These are phyloP conservation scores for Melanotaenia boesemani DNA, from an alignment of 2,797 vertebrate species.

Conservation along the genomic window DNA sequence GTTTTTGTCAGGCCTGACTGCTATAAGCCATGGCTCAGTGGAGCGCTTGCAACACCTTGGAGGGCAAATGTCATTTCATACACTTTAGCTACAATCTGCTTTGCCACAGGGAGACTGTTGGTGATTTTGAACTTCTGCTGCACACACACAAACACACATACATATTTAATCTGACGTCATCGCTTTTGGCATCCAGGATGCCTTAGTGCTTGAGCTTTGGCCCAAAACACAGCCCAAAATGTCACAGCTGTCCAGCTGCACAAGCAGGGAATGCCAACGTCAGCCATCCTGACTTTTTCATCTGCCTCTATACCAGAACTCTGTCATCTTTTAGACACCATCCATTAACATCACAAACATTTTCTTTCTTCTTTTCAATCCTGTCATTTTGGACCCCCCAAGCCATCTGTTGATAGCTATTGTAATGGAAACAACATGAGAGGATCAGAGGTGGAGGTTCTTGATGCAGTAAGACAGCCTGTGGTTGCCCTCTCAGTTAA, in stretches of 20 bases:
- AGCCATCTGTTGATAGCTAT: slow-evolving; percentile 28
- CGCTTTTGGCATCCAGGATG: slow-evolving; percentile 56
- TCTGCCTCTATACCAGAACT: slow-evolving; percentile 39
- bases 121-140: slow-evolving; percentile 55
- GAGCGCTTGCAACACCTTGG: slow-evolving; percentile 50
- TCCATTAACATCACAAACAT: slow-evolving; percentile 17
- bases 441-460: slow-evolving; percentile 42
- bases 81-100: slow-evolving; percentile 51
- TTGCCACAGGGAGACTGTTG: slow-evolving; percentile 55
- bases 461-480: slow-evolving; percentile 33
- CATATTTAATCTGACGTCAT: slow-evolving; percentile 56
- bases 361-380: slow-evolving; percentile 22
- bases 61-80: slow-evolving; percentile 68
- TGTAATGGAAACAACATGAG: slow-evolving; percentile 27
- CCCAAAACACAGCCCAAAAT: slow-evolving; percentile 60
- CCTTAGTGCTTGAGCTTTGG: slow-evolving; percentile 58
- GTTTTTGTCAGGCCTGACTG: slow-evolving; percentile 25
- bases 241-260: slow-evolving; percentile 75
- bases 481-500: slow-evolving; percentile 43
- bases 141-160: slow-evolving; percentile 43
- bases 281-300: slow-evolving; percentile 37
- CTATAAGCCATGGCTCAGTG: slow-evolving; percentile 30
- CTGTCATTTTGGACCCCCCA: slow-evolving; percentile 42
- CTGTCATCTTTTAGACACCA: slow-evolving; percentile 47
- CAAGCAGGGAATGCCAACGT: slow-evolving; percentile 45